These are phyloP conservation scores for Meriones psammophilus DNA, from an alignment of 2,797 vertebrate species.

Conservation along the genomic window DNA sequence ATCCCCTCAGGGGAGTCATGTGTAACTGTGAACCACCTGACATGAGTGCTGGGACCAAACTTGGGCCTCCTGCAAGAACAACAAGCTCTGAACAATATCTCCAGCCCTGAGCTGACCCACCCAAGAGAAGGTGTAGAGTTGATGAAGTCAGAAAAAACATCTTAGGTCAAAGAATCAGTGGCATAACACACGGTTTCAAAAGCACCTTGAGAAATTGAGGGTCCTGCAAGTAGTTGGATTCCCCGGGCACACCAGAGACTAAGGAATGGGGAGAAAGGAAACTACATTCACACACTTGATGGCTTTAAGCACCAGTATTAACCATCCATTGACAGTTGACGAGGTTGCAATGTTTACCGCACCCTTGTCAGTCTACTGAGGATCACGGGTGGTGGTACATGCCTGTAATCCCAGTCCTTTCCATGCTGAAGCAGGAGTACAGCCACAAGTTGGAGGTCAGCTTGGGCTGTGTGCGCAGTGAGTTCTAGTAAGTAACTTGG, in stretches of 20 bases:
- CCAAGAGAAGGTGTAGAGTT: neutral
- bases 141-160: neutral
- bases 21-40: neutral
- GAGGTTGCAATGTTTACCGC: neutral
- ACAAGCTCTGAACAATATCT: neutral
- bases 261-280: neutral
- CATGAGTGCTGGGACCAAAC: neutral
- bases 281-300: neutral
- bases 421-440: neutral
- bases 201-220: neutral
- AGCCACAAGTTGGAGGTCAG: neutral
- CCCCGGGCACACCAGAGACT: neutral
- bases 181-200: neutral
- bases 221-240: neutral
- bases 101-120: neutral
- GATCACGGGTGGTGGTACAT: neutral
- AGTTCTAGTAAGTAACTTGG: neutral
- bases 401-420: neutral
- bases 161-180: neutral
- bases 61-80: too few species aligned
- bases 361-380: conserved; percentile 12
- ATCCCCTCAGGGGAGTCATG: neutral
- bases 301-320: neutral
- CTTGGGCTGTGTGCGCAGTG: neutral
- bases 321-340: neutral